Percentiles rank a stretch among this genome's conserved stretches.
phyloP scores from a whole-genome alignment of 2,797 vertebrate species.

The Hafferia zeledoni region DNA sequence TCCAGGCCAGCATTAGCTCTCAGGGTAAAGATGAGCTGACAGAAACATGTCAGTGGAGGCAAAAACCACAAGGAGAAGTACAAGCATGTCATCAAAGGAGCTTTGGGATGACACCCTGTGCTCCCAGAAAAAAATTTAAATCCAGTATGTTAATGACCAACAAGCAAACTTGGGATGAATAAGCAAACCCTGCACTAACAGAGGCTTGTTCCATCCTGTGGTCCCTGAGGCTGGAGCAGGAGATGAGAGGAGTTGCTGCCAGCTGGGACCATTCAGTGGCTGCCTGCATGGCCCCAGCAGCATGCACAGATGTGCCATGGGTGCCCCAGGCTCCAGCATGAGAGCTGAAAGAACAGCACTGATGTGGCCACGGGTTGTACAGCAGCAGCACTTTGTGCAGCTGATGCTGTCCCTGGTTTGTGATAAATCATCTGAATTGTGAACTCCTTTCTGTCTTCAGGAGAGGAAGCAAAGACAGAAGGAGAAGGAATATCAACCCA shows the following conservation, averaged over 20 bases:
- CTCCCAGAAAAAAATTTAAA: neutral
- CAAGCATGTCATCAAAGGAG: neutral
- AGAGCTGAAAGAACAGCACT: neutral
- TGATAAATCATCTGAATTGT: neutral
- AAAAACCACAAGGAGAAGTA: neutral
- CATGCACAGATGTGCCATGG: rapidly evolving
- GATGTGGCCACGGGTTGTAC: neutral
- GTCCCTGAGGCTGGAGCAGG: neutral
- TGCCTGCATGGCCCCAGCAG: rapidly evolving
- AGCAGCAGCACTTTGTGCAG: neutral
- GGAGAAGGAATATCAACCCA: neutral
- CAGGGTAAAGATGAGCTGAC: neutral
- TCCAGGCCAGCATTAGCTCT: neutral
- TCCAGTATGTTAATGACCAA: neutral
- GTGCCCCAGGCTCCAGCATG: neutral
- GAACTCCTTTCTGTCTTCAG: neutral
- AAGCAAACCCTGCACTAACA: neutral
- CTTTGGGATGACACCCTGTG: neutral
- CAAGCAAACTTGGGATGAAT: neutral
- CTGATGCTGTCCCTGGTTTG: neutral
- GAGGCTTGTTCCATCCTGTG: neutral
- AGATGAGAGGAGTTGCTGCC: rapidly evolving
- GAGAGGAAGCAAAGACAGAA: neutral
- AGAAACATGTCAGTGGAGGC: neutral
- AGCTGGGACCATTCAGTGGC: neutral